Evolutionary conservation across 1,140 invertebrate genomes (phyloP).

Genomic region (Helicorthomorpha holstii): DNA sequence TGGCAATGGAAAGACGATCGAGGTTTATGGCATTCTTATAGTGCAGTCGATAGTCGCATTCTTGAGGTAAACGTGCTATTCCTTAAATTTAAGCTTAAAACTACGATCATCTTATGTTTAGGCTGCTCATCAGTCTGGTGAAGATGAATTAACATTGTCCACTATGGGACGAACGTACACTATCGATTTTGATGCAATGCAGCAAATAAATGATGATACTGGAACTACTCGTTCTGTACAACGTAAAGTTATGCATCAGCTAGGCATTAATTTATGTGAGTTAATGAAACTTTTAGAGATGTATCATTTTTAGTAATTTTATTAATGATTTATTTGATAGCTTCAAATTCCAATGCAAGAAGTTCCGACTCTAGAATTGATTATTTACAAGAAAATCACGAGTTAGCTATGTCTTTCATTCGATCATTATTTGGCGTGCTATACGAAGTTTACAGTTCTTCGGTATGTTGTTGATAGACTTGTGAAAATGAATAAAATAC

Average conservation of each 20-base stretch:
- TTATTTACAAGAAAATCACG: constrained; percentile 43
- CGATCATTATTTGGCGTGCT: constrained; percentile 69
- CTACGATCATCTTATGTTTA: constrained; percentile 26
- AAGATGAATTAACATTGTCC: constrained; percentile 84
- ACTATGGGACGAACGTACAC: constrained; percentile 84
- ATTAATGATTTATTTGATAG: constrained; percentile 9
- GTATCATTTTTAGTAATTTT: not conserved
- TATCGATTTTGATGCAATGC: constrained; percentile 90
- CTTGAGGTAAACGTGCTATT: constrained; percentile 48
- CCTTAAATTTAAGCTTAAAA: not conserved
- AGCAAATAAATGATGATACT: constrained; percentile 95
- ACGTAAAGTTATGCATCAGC: constrained; percentile 33
- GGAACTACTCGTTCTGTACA: constrained; percentile 82
- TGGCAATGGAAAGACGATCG: constrained; percentile 93
- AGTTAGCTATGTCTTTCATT: constrained; percentile 59
- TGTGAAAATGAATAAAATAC: not conserved
- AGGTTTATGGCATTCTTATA: constrained; percentile 52
- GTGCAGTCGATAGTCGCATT: constrained; percentile 50
- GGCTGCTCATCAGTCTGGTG: constrained; percentile 78
- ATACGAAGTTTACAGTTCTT: constrained; percentile 94
- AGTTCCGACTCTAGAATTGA: constrained; percentile 42
- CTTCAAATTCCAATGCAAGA: constrained; percentile 11
- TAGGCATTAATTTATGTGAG: constrained; percentile 8
- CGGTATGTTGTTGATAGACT: constrained; percentile 34
- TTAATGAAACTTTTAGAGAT: not conserved